A percentile compares a stretch with the other conserved stretches of the same genome.
Conservation (phyloP, 2,797 vertebrate species). For the Mormyrops boulengeri region DNA sequence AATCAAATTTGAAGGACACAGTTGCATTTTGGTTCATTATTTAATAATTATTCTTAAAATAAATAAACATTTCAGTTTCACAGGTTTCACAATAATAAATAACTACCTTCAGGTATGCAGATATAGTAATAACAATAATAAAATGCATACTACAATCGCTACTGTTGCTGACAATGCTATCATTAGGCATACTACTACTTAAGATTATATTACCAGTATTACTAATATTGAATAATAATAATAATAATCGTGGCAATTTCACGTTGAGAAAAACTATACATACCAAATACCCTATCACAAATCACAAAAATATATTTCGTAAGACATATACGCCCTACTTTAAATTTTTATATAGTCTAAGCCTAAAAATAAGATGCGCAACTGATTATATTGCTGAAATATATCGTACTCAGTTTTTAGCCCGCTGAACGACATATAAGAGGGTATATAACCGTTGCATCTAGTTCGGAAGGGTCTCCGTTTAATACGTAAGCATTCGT, state of each 20-base stretch:
- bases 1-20: neutral
- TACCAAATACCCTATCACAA: slow-evolving; percentile 3
- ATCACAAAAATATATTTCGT: slow-evolving; percentile 26
- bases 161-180: neutral
- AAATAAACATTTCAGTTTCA: slow-evolving; percentile 8
- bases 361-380: neutral
- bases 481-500: slow-evolving; percentile 8
- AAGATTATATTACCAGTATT: neutral
- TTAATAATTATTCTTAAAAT: slow-evolving; percentile 4
- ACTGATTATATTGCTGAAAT: neutral
- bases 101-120: neutral
- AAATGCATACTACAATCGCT: neutral
- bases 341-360: neutral
- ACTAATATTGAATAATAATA: neutral
- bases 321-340: neutral
- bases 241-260: neutral
- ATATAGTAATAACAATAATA: neutral
- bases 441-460: neutral
- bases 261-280: neutral
- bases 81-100: slow-evolving; percentile 7
- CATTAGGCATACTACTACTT: neutral
- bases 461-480: neutral
- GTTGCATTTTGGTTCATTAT: neutral
- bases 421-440: neutral
- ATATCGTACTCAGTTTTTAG: neutral